Percentiles rank a stretch among this genome's conserved stretches.
Evolutionary conservation across 2,113 vertebrate species (phyloP).

Genomic region (Pongo pygmaeus): DNA sequence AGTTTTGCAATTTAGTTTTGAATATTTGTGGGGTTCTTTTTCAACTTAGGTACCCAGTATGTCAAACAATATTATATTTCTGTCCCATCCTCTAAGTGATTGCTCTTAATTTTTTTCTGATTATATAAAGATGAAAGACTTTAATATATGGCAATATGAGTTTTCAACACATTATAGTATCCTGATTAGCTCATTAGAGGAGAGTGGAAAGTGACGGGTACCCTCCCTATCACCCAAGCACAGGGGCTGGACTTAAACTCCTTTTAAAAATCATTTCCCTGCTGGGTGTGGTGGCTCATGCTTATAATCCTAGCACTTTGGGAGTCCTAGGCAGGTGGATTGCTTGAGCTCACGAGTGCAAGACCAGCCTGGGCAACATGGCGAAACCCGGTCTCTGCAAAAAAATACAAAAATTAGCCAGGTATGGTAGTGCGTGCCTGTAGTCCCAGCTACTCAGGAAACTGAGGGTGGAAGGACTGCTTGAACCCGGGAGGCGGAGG

Average conservation of each 20-base stretch:
- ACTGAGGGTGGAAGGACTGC: background rate
- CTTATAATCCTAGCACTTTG: background rate
- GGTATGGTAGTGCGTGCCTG: background rate
- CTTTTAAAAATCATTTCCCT: conserved; percentile 1
- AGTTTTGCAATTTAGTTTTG: background rate
- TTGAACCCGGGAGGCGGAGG: background rate
- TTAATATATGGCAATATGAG: background rate
- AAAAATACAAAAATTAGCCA: background rate
- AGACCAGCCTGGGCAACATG: background rate
- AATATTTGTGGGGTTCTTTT: background rate
- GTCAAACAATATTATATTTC: background rate
- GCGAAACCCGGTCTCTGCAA: background rate
- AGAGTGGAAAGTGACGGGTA: background rate
- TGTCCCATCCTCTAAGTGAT: background rate
- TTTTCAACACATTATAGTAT: background rate
- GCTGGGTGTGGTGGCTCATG: background rate
- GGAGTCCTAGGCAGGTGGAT: background rate
- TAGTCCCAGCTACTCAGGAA: background rate
- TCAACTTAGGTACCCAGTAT: background rate
- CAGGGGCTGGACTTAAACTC: background rate
- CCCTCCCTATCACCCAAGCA: background rate
- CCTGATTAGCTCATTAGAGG: background rate
- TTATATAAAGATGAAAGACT: conserved; percentile 12
- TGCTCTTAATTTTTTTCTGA: background rate
- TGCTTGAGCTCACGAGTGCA: background rate